Conservation (phyloP, 1,140 invertebrate genomes). For the Lasioglossum baleicum region DNA sequence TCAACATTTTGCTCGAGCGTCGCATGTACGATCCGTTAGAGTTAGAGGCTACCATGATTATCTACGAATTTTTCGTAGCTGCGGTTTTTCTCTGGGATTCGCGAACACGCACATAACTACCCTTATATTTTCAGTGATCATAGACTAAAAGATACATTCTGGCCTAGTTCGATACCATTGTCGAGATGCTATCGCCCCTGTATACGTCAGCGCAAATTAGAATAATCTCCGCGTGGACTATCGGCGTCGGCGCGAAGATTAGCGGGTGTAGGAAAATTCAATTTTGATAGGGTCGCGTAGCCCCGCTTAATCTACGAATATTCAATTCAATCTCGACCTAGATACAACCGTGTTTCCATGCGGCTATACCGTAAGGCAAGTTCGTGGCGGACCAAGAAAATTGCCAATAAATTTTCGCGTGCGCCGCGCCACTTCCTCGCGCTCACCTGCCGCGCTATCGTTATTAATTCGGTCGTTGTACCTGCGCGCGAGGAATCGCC, state of each 20-base stretch:
- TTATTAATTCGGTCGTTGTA: conserved; percentile 49
- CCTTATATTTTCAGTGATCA: too few species aligned
- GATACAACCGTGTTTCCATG: conserved; percentile 14
- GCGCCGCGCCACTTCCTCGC: conserved; percentile 15
- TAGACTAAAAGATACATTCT: too few species aligned
- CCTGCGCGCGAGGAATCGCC: background rate
- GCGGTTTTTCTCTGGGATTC: too few species aligned
- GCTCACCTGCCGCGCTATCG: conserved; percentile 12
- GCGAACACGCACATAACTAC: too few species aligned
- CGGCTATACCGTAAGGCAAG: conserved; percentile 37
- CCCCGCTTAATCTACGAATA: background rate
- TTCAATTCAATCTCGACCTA: conserved; percentile 37
- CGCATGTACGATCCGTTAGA: too few species aligned
- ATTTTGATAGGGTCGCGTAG: background rate
- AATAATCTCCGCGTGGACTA: background rate
- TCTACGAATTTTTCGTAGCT: too few species aligned
- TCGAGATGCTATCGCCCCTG: too few species aligned
- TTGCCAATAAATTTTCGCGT: conserved; percentile 44
- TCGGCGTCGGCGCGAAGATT: background rate
- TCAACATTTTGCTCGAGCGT: too few species aligned
- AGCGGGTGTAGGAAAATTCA: background rate
- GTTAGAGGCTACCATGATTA: too few species aligned
- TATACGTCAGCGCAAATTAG: background rate
- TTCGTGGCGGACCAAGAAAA: conserved; percentile 26
- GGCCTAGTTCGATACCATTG: too few species aligned